Percentiles rank a stretch among this genome's conserved stretches.
Conservation (phyloP, 2,888 invertebrate species). For the Diploptera punctata region DNA sequence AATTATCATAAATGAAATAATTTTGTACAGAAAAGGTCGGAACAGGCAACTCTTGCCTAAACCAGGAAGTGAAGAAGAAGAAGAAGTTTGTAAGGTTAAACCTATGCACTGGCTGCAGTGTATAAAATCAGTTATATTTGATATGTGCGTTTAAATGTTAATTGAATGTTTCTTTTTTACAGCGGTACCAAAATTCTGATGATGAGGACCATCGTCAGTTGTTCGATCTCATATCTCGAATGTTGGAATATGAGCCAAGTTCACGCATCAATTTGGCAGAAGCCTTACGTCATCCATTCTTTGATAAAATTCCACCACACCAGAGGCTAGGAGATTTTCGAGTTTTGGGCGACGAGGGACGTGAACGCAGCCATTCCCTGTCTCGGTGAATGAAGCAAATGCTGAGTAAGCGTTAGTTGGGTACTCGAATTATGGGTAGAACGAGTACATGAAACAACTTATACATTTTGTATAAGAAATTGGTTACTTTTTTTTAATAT, state of each 20-base stretch:
- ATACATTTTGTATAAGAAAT: neutral
- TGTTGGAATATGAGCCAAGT: conserved; percentile 97
- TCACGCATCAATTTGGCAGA: conserved; percentile 88
- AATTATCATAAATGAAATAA: too few relatives aligned
- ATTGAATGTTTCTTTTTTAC: conserved; percentile 57
- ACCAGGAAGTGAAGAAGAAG: too few relatives aligned
- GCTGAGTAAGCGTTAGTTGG: conserved; percentile 24
- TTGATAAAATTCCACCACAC: conserved; percentile 81
- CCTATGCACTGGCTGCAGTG: too few relatives aligned
- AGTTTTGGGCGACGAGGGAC: conserved; percentile 56
- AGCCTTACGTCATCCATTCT: conserved; percentile 92
- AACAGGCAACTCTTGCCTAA: too few relatives aligned
- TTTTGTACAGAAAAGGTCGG: too few relatives aligned
- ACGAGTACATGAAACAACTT: conserved; percentile 2
- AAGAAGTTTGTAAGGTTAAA: too few relatives aligned
- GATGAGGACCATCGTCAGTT: conserved; percentile 91
- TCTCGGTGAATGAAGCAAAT: conserved; percentile 64
- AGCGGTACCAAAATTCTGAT: conserved; percentile 89
- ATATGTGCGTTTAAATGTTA: too few relatives aligned
- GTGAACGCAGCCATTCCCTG: conserved; percentile 74
- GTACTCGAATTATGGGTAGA: conserved; percentile 19
- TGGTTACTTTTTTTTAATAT: neutral
- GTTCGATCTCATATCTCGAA: conserved; percentile 92
- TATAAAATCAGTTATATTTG: too few relatives aligned
- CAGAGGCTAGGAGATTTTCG: conserved; percentile 71